Evolutionary conservation across 2,888 invertebrate species (phyloP), one percentile per base, ranked within the genome.

Genomic region (Apocheima hispidaria): DNA sequence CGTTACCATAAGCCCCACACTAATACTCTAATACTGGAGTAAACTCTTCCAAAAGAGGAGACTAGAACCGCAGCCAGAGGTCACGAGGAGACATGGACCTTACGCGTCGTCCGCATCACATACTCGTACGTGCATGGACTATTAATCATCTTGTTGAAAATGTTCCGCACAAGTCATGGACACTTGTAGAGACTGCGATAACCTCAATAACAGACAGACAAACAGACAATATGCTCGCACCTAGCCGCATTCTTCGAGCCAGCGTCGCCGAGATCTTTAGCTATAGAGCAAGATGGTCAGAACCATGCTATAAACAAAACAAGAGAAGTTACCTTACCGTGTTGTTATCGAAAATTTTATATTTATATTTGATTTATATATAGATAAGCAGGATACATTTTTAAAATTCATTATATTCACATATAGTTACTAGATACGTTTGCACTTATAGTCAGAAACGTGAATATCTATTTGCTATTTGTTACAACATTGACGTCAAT

Each of bases 401-500:
- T 38, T 26, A 10, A 14, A 51, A 26, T 26, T 51, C 50, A 51
- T 38, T 26, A 23, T 26, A 38, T 9, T 23, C 28, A 41, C 28
- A 18, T n/a, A 16, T 35, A 2, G 4, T 14, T 5, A n/a, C n/a
- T n/a, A 43, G 14, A 41, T 43, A 30, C 38, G 21, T 60, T 53
- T 53, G 35, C 48, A 36, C 14, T 43, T 16, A 12, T 44, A 44
- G 23, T 44, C 44, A 54, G 16, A n/a, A 44, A 38, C 16, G 20
- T 41, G 54, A 33, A 36, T 26, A 48, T 21, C 20, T 55, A 48
- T 30, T 40, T 40, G 40, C 40, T 30, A 62, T 50, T 52, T 38
- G 21, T 44, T 51, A 53, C 33, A 28, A 26, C 41, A 65, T 72
- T 78, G 75, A 80, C 78, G 80, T 79, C 79, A 79, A 68, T 55